A percentile compares a stretch with the other conserved stretches of the same genome.
phyloP scores from a whole-genome alignment of 1,140 invertebrate genomes.

The Teleogryllus occipitalis region DNA sequence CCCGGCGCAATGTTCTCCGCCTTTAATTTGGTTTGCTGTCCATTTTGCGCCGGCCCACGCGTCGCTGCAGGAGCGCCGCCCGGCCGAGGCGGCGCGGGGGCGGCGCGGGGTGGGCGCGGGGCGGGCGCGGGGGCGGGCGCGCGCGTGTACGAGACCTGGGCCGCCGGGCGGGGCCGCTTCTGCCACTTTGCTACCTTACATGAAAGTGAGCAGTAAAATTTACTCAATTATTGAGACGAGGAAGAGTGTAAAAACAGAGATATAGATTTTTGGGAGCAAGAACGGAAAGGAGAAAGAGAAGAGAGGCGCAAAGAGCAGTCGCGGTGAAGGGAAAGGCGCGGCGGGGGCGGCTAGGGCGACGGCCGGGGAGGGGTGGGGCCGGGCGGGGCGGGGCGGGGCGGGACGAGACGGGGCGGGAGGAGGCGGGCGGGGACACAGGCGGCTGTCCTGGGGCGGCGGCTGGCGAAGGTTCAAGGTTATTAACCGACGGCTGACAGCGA shows the following conservation, averaged over 20 bases:
- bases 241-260: background rate
- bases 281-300: background rate
- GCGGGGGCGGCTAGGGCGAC: background rate
- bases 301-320: background rate
- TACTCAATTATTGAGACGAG: constrained; percentile 1
- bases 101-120: too few relatives aligned
- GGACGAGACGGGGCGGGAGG: too few relatives aligned
- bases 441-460: background rate
- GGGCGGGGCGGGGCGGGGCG: too few relatives aligned
- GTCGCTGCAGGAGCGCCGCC: background rate
- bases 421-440: background rate
- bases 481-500: constrained; percentile 2
- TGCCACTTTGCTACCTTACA: background rate
- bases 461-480: constrained; percentile 1
- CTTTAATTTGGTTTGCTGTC: background rate
- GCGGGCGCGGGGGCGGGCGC: too few relatives aligned
- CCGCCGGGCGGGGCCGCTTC: background rate
- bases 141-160: background rate
- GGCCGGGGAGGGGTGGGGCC: too few relatives aligned
- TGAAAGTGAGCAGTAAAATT: constrained; percentile 5
- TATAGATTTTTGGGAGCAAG: background rate
- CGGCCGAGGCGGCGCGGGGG: too few relatives aligned
- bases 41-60: background rate
- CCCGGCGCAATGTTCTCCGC: background rate
- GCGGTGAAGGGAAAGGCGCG: too few relatives aligned